Conservation (phyloP, 2,888 invertebrate genomes). For the Leptinotarsa peninsularis region DNA sequence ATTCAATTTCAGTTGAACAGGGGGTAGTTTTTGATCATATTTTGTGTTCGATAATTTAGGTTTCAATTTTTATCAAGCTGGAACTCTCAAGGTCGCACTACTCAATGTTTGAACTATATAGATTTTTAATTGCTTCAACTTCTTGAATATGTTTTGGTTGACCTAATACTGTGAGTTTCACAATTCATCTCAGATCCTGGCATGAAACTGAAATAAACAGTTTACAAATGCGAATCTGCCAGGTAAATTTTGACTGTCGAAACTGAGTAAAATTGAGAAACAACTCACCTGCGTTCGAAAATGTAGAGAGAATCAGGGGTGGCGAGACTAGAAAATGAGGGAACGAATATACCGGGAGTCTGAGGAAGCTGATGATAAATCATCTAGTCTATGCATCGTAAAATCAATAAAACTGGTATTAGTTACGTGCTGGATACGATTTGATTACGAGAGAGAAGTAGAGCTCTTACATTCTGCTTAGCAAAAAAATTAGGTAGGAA, state of each 20-base stretch:
- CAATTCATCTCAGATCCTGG: neutral
- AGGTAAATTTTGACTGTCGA: neutral
- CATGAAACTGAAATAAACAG: too few relatives aligned
- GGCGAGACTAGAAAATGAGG: neutral
- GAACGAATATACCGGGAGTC: neutral
- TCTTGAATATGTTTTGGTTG: neutral
- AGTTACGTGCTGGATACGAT: neutral
- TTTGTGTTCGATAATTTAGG: too few relatives aligned
- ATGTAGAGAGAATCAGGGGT: neutral
- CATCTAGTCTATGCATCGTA: neutral
- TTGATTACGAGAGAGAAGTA: neutral
- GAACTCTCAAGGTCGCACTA: too few relatives aligned
- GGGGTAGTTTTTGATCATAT: too few relatives aligned
- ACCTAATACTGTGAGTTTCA: neutral
- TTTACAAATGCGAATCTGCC: neutral
- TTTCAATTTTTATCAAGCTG: too few relatives aligned
- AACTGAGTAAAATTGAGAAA: neutral
- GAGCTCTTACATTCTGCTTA: too few relatives aligned
- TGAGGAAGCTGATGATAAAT: neutral
- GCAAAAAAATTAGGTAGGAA: too few relatives aligned
- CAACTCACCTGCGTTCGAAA: neutral
- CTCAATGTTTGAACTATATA: too few relatives aligned
- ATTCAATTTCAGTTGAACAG: too few relatives aligned
- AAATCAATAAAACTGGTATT: conserved; percentile 5
- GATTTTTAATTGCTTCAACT: too few relatives aligned